Base-by-base conservation (phyloP, 2,113 vertebrate genomes). In the Climacteris rufus region DNA sequence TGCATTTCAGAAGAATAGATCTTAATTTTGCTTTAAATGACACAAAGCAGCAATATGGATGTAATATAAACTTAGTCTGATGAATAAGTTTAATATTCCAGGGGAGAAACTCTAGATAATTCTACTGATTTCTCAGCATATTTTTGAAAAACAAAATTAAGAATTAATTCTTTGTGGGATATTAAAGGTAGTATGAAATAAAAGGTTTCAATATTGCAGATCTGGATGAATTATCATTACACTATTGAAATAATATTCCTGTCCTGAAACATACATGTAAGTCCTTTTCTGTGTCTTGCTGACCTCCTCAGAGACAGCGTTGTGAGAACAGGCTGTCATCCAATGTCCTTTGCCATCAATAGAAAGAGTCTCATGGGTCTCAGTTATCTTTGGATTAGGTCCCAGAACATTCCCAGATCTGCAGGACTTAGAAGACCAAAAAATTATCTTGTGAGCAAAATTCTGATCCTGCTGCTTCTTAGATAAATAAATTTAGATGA, bases 351-450 rank as follows among this genome's bases (percentile, higher is more conserved):
- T 77, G 40, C 63, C 18, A 47, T 81, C 91, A 81, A 66, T 2
- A 89, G 72, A 72, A 86, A 50, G 53, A 72, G 21, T 61, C 61
- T 74, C 75, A 40, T 9, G 12, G n/a, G 56, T 18, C 65, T 92
- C 79, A 42, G 80, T 84, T 66, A 79, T 63, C 83, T 92, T 94
- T 94, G 93, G 80, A 87, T 91, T 31, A 47, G 59, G 59, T 93
- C 71, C 74, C 56, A 95, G 75, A 92, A 90, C 25, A 53, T 70
- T 45, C 61, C 44, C 68, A 75, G 40, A 82, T 64, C 45, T 79
- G 76, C 45, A 25, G 37, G 25, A 69, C 74, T 76, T 87, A 44
- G 25, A 91, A 84, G 59, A 84, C 24, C 57, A 91, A 66, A 77
- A 83, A 91, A 68, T 71, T 65, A 27, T 21, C 44, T 24, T 27